Percentiles rank a stretch among this genome's conserved stretches.
Conservation (phyloP, 2,888 invertebrate species). For the Melipona beecheii region DNA sequence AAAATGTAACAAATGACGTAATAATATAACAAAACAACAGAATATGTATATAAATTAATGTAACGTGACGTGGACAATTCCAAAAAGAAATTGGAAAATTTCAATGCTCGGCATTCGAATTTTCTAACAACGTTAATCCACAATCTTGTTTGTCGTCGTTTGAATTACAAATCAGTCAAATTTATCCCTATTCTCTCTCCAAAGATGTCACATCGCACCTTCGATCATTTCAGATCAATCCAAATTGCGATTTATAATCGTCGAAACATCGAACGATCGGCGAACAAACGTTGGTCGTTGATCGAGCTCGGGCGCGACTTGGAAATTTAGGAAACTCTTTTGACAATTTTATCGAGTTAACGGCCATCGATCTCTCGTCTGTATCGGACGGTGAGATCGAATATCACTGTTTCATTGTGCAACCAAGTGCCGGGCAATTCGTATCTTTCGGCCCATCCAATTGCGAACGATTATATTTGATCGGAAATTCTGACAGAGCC, state of each 20-base stretch:
- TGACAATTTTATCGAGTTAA: not conserved
- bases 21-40: too few relatives aligned
- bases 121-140: too few relatives aligned
- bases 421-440: not conserved
- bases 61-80: too few relatives aligned
- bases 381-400: not conserved
- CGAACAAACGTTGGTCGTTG: not conserved
- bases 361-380: not conserved
- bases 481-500: slow-evolving; percentile 8
- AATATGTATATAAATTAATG: too few relatives aligned
- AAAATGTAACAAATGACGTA: too few relatives aligned
- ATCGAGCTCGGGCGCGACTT: not conserved
- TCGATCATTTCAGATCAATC: not conserved
- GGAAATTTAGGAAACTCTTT: not conserved
- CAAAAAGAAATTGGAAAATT: too few relatives aligned
- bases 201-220: not conserved
- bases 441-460: slow-evolving; percentile 2
- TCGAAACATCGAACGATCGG: not conserved
- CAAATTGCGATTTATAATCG: not conserved
- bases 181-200: not conserved
- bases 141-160: too few relatives aligned
- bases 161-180: too few relatives aligned
- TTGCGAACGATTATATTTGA: slow-evolving; percentile 8
- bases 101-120: too few relatives aligned
- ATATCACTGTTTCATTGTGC: not conserved